Conservation (phyloP, 2,888 invertebrate species). For the Plebejus argus region DNA sequence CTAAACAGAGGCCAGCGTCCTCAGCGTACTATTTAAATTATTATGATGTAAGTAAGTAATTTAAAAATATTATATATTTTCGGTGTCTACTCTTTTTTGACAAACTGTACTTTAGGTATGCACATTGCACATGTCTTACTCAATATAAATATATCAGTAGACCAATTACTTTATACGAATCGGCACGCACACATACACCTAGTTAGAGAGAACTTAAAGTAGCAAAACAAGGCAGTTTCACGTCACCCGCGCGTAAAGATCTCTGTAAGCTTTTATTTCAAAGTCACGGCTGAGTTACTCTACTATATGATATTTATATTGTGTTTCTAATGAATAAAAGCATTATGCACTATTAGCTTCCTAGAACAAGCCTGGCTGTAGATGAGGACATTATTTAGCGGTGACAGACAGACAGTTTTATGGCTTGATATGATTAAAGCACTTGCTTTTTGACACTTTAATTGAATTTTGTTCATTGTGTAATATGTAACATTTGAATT, state of each 20-base stretch:
- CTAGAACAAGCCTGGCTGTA: conserved; percentile 37
- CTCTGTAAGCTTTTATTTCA: neutral
- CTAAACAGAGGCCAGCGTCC: no score
- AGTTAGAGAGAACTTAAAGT: no score
- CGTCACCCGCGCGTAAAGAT: neutral
- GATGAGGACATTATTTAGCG: conserved; percentile 44
- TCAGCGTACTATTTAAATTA: no score
- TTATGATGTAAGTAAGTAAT: no score
- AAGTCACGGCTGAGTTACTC: neutral
- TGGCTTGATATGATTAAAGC: conserved; percentile 43
- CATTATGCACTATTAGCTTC: conserved; percentile 35
- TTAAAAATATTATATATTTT: no score
- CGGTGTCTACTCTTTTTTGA: no score
- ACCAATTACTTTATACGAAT: no score
- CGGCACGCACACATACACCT: no score
- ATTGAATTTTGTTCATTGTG: conserved; percentile 35
- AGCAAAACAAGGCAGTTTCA: neutral
- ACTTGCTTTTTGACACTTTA: conserved; percentile 36
- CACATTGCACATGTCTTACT: neutral
- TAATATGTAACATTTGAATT: neutral
- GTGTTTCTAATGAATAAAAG: neutral
- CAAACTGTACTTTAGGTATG: no score
- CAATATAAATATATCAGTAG: no score
- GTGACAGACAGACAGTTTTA: conserved; percentile 45
- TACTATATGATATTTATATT: neutral